Conservation (phyloP, 2,888 invertebrate species). For the Acrocera orbiculus region DNA sequence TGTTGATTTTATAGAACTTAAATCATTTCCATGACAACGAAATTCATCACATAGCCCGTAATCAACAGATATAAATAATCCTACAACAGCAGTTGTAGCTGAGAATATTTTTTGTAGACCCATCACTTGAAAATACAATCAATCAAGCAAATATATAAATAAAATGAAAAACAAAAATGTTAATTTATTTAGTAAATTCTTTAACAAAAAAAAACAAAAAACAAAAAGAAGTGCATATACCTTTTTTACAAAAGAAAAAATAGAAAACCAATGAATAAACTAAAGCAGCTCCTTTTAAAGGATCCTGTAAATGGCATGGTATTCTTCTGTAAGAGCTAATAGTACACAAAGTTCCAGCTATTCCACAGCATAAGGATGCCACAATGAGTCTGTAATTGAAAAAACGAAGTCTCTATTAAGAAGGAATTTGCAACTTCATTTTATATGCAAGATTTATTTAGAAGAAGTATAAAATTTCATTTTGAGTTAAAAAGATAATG, state of each 20-base stretch:
- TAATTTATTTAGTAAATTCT: background rate
- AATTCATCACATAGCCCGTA: conserved; percentile 43
- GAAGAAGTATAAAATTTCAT: background rate
- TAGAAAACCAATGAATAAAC: conserved; percentile 40
- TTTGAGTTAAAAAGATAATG: too few relatives aligned
- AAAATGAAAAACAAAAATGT: background rate
- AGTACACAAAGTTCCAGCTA: conserved; percentile 15
- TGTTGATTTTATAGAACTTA: too few relatives aligned
- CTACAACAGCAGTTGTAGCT: conserved; percentile 40
- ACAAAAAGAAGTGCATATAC: conserved; percentile 31
- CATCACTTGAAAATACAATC: conserved; percentile 31
- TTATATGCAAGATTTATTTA: too few relatives aligned
- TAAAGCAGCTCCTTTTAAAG: conserved; percentile 38
- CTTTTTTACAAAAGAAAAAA: conserved; percentile 40
- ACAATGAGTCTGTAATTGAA: conserved; percentile 14
- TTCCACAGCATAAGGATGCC: conserved; percentile 15
- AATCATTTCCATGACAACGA: conserved; percentile 37
- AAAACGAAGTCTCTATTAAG: background rate
- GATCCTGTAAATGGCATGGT: conserved; percentile 42
- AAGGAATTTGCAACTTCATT: too few relatives aligned
- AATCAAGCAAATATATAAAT: background rate
- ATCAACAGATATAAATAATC: conserved; percentile 41
- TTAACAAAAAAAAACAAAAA: background rate
- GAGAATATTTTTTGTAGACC: conserved; percentile 40
- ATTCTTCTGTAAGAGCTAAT: conserved; percentile 26